Percentiles rank a stretch among this genome's conserved stretches.
phyloP scores from a whole-genome alignment of 2,888 invertebrate genomes.

The Diplolepis rosae region DNA sequence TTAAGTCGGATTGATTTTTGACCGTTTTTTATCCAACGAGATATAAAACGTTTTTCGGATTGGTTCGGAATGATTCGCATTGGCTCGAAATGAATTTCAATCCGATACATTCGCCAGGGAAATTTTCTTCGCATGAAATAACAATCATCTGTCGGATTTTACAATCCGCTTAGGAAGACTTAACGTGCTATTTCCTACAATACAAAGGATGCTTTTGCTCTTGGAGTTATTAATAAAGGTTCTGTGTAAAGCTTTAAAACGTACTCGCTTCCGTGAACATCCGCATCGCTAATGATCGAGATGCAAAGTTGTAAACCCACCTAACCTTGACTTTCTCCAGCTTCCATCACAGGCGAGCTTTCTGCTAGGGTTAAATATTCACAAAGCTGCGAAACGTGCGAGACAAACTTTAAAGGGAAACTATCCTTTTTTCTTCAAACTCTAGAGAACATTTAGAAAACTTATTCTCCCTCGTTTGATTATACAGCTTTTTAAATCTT shows the following conservation, averaged over 20 bases:
- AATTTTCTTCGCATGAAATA: no score
- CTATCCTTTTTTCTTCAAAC: conserved; percentile 3
- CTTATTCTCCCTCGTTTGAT: neutral
- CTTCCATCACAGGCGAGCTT: conserved; percentile 21
- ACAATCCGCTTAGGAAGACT: no score
- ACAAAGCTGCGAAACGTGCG: conserved; percentile 8
- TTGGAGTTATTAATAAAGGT: conserved; percentile 13
- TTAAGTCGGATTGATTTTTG: no score
- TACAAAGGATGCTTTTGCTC: neutral
- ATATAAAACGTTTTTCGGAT: no score
- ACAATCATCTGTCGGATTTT: no score
- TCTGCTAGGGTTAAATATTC: conserved; percentile 29
- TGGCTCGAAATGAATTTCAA: no score
- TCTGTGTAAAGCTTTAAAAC: neutral
- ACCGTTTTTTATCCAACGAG: no score
- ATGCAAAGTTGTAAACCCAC: conserved; percentile 35
- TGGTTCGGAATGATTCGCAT: no score
- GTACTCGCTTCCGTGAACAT: neutral
- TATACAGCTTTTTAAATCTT: neutral
- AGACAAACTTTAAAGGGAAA: conserved; percentile 17
- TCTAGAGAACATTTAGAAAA: neutral
- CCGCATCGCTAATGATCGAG: conserved; percentile 43
- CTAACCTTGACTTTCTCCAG: conserved; percentile 41
- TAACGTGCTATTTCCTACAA: neutral
- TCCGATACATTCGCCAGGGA: no score